Conservation (phyloP, 1,140 invertebrate genomes). For the Cepaea nemoralis region DNA sequence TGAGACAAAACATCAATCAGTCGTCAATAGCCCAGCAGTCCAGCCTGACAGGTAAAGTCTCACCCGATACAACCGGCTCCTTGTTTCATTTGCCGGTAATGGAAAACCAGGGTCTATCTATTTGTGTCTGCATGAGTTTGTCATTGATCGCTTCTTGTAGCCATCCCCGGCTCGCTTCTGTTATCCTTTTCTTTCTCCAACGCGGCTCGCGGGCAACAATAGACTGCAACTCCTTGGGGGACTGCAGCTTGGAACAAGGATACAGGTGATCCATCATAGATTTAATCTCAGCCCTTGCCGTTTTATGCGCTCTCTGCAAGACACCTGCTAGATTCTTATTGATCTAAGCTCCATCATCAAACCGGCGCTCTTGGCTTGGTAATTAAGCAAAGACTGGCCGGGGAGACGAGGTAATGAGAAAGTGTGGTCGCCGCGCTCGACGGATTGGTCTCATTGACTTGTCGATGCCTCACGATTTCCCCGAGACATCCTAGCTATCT, state of each 20-base stretch:
- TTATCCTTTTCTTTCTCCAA: conserved; percentile 16
- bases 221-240: not conserved
- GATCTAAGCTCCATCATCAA: conserved; percentile 25
- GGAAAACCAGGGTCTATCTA: conserved; percentile 28
- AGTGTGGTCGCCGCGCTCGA: not conserved
- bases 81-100: conserved; percentile 29
- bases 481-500: not conserved
- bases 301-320: conserved; percentile 18
- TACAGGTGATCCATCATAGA: conserved; percentile 32
- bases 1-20: conserved; percentile 23
- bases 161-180: not conserved
- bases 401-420: not conserved
- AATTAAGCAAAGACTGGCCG: conserved; percentile 26
- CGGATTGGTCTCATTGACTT: not conserved
- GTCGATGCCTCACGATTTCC: not conserved
- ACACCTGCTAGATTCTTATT: conserved; percentile 32
- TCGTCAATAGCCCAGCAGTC: not conserved
- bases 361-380: not conserved
- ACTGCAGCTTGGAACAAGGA: conserved; percentile 32
- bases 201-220: conserved; percentile 8
- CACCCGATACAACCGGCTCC: conserved; percentile 2
- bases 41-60: conserved; percentile 3
- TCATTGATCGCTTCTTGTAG: conserved; percentile 31
- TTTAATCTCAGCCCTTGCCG: conserved; percentile 7
- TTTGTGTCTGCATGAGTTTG: conserved; percentile 28